Evolutionary conservation across 2,113 vertebrate genomes (phyloP), one percentile per base, ranked within the genome.

Genomic region (Chloebia gouldiae): DNA sequence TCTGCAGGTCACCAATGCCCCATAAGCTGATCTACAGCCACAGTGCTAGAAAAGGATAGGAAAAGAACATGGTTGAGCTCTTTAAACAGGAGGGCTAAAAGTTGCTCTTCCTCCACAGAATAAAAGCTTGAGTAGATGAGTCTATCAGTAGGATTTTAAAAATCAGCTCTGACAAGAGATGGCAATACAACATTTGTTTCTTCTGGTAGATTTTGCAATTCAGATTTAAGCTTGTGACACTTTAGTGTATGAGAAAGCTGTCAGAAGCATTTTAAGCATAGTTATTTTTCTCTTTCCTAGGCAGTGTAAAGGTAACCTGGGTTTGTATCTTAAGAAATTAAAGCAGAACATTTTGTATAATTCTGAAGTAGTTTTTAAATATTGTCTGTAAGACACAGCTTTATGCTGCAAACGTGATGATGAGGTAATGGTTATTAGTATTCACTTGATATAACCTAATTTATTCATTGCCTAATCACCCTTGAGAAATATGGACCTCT

Each of bases 181-280:
- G n/a, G 93, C 56, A 97, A 93, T 95, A 83, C 44, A 80, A 80
- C 70, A 90, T 93, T 96, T 93, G 65, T 92, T 96, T 95, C 90
- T 90, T 93, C 68, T 96, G 85, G 51, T 94, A 86, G 76, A 68
- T 94, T 97, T 93, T 95, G 93, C 95, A 94, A 96, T 97, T 95
- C 91, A 95, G 91, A 95, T 97, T 96, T 86, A 78, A 94, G 28
- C 88, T 94, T 96, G 92, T 96, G 95, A 97, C 83, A 94, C 68
- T 77, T 54, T 24, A 81, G 60, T 71, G 72, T 88, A 90, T 88
- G 90, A 93, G 79, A 96, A 96, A 94, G 81, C 90, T 94, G 93
- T 96, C 90, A 96, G 64, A 95, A 72, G 40, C 68, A 80, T 95
- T 92, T 97, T 88, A 90, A 88, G 82, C 60, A 77, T 3, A 90